Evolutionary conservation across 2,113 vertebrate genomes (phyloP), one percentile per base, ranked within the genome.

Genomic region (Bos indicus): DNA sequence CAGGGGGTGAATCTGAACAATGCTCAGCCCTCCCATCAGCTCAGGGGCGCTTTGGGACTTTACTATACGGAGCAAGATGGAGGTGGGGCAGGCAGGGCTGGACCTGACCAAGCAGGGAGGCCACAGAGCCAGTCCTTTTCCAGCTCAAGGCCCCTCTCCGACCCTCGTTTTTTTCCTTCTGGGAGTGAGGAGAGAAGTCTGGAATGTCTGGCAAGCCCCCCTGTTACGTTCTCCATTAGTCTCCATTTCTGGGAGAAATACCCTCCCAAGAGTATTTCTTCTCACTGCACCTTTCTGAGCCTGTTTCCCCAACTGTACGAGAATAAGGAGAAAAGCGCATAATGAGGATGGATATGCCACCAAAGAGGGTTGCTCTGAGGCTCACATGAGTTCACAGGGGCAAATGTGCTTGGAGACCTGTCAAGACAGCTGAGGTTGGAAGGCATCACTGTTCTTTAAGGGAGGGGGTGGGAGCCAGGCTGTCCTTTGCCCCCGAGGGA

Each of bases 401-500:
- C 33, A 81, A 2, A 7, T 4, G 1, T 11, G 71, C 71, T 7
- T 86, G 59, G 46, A 30, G 21, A 21, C 40, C 67, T 7, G 5
- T 3, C 6, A 3, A 5, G 62, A 82, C 91, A 26, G 2, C 82
- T 54, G 1, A 33, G 78, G 5, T 12, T 17, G 33, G 77, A 59
- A 25, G 77, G 64, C 13, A 0, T 0, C 2, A 0, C 54, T 28
- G 8, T 5, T 0, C 33, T 33, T 82, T 15, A 21, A 19, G 19
- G 91, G 26, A 7, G 12, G 17, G 16, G 46, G 21, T 7, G 7
- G 21, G 60, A 15, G 28, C 51, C 15, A 28, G 36, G 88, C 11
- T 3, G 11, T 17, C 10, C 40, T 15, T 12, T 2, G 3, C 3
- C 9, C 12, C 26, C 19, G 0, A 15, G 19, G 48, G 9, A 14